Conservation (phyloP, 2,113 vertebrate genomes). For the Bubalus kerabau region DNA sequence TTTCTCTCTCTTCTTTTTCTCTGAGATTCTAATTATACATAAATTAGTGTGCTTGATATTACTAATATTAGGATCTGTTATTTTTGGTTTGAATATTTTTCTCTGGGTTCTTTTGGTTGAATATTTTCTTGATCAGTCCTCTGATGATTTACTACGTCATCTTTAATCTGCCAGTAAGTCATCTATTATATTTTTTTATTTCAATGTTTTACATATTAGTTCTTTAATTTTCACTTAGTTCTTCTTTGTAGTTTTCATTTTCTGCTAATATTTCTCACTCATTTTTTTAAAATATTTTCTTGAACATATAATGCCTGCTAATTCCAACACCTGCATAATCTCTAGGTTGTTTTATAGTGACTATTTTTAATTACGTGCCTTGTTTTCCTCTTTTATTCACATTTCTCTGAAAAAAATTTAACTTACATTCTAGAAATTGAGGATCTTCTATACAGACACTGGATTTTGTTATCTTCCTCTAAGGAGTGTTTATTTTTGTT, state of each 20-base stretch:
- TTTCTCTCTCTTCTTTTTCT: not conserved
- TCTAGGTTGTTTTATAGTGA: not conserved
- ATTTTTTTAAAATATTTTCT: not conserved
- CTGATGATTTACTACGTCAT: not conserved
- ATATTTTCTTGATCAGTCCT: not conserved
- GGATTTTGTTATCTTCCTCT: not conserved
- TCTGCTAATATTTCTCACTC: not conserved
- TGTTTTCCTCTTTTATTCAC: not conserved
- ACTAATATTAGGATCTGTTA: not conserved
- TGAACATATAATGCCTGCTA: not conserved
- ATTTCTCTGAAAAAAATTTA: not conserved
- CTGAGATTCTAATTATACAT: not conserved
- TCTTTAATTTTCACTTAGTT: not conserved
- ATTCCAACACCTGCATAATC: not conserved
- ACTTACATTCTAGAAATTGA: not conserved
- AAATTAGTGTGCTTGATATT: not conserved
- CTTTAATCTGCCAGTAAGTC: not conserved
- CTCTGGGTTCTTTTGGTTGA: not conserved
- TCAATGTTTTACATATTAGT: not conserved
- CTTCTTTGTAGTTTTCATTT: not conserved
- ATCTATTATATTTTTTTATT: not conserved
- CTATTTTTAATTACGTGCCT: not conserved
- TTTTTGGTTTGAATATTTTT: not conserved
- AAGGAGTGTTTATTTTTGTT: not conserved
- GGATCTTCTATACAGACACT: not conserved